Conservation (phyloP, 2,888 invertebrate species). For the Phaonia tiefii region DNA sequence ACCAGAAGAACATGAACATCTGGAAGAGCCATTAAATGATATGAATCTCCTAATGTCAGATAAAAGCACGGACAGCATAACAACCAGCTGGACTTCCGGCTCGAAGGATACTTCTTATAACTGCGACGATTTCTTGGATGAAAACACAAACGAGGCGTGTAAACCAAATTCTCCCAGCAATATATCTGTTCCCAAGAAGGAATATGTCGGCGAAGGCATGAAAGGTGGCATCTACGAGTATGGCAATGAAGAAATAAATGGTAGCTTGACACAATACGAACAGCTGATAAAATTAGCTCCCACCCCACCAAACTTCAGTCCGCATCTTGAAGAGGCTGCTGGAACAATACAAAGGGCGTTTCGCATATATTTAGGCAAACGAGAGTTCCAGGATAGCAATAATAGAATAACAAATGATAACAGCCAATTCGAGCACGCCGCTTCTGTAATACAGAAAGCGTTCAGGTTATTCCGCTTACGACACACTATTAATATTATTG, state of each 20-base stretch:
- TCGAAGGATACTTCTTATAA: constrained; percentile 57
- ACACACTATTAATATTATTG: no score
- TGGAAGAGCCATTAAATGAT: not conserved
- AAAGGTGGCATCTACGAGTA: constrained; percentile 30
- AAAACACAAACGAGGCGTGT: not conserved
- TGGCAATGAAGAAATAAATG: not conserved
- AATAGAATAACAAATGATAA: not conserved
- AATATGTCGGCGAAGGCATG: not conserved
- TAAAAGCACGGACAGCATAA: constrained; percentile 45
- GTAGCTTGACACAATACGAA: not conserved
- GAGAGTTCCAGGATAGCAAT: no score
- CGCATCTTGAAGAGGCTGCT: not conserved
- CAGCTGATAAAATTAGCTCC: constrained; percentile 7
- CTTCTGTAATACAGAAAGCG: constrained; percentile 15
- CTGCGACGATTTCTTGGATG: constrained; percentile 52
- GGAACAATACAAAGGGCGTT: constrained; percentile 24
- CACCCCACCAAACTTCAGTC: constrained; percentile 16
- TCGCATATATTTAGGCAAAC: not conserved
- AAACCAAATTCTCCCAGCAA: not conserved
- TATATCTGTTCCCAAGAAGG: not conserved
- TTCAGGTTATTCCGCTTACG: no score
- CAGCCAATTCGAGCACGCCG: not conserved
- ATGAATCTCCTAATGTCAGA: constrained; percentile 34
- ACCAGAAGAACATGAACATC: not conserved
- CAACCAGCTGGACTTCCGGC: constrained; percentile 54